Conservation (phyloP, 2,888 invertebrate genomes). For the Masnerella sp. region DNA sequence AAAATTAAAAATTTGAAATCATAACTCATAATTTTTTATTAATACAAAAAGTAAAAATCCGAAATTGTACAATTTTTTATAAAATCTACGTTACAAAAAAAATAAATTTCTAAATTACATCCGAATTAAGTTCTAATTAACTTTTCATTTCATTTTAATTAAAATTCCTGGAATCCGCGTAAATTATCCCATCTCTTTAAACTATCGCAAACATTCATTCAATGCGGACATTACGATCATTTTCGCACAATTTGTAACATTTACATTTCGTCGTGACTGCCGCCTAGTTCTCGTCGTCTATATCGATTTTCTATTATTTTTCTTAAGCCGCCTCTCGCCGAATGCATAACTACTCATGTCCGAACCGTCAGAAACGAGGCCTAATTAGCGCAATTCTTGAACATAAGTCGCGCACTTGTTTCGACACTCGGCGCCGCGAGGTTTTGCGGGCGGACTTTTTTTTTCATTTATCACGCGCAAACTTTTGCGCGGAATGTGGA, state of each 20-base stretch:
- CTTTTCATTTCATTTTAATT: no score
- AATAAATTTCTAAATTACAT: no score
- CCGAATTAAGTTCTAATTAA: no score
- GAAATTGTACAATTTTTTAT: no score
- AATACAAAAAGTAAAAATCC: no score
- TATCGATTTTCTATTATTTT: constrained; percentile 37
- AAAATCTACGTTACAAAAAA: no score
- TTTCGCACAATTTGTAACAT: constrained; percentile 12
- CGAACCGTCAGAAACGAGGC: constrained; percentile 22
- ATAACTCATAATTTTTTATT: no score
- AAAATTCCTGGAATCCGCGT: no score
- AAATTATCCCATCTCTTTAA: no score
- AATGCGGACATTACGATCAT: constrained; percentile 11
- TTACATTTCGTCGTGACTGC: constrained; percentile 4
- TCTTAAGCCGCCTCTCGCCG: constrained; percentile 5
- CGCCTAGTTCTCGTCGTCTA: background rate
- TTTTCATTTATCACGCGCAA: constrained; percentile 19
- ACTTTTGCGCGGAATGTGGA: constrained; percentile 5
- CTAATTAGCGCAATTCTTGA: constrained; percentile 49
- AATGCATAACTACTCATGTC: constrained; percentile 4
- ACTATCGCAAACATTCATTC: no score
- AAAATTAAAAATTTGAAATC: no score
- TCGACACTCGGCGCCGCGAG: constrained; percentile 18
- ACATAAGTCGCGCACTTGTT: constrained; percentile 28
- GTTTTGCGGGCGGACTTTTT: background rate